These are phyloP conservation scores for fruit fly (Drosophila melanogaster) DNA, from an alignment of 1,140 invertebrate species.

Conservation along the genomic window Release_6_plus_ISO1_MT NT_033779.5:9456001-9456500, in stretches of 20 bases:
- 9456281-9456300: slow-evolving; percentile 40
- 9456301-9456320: slow-evolving; percentile 24
- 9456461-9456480: slow-evolving; percentile 59
- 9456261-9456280: slow-evolving; percentile 51
- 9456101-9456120: not conserved
- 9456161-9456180: slow-evolving; percentile 8
- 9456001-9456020: slow-evolving; percentile 1
- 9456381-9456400: slow-evolving; percentile 41
- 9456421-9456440: slow-evolving; percentile 57
- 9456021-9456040: not conserved
- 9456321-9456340: slow-evolving; percentile 59
- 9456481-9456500: slow-evolving; percentile 17
- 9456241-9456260: slow-evolving; percentile 32
- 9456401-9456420: slow-evolving; percentile 70
- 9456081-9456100: too few species aligned
- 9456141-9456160: not conserved
- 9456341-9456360: slow-evolving; percentile 45
- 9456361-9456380: slow-evolving; percentile 49
- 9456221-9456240: slow-evolving; percentile 18
- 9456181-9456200: not conserved
- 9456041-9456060: not conserved
- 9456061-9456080: not conserved
- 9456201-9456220: not conserved
- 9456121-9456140: too few species aligned
- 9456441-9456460: slow-evolving; percentile 62